Evolutionary conservation across 2,888 invertebrate species (phyloP), one percentile per base, ranked within the genome.

Genomic region (Ametastegia equiseti): DNA sequence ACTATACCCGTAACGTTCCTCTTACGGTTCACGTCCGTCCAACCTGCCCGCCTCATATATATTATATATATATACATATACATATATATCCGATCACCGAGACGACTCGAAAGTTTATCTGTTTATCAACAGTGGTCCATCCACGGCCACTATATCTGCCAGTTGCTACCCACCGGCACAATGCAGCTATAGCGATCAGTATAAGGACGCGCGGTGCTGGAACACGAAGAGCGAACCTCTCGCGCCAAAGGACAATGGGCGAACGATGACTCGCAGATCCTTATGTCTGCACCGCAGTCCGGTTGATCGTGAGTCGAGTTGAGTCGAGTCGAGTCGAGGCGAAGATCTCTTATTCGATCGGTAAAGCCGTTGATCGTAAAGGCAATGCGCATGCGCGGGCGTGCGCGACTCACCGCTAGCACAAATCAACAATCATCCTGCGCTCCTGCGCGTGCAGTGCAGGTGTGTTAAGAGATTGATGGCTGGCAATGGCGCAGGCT

Each of bases 91-190:
- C 80, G 80, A 84, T 67, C 80, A 75, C 63, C n/a, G 45, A 67
- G 78, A 67, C 81, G 50, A 63, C 81, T 27, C 39, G 84, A 82
- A 78, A 82, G 84, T 87, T 88, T 88, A 88, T 88, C 86, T 85
- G 85, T 88, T 88, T 88, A 88, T 88, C 87, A 87, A 88, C 85
- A 87, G 83, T 84, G 83, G 54, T 78, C 80, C 84, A 83, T 84
- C 84, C 83, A 83, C 80, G 81, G 82, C 69, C 84, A 82, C 84
- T 78, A 75, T 78, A 77, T 80, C 81, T 81, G 81, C 71, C 78
- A 78, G 78, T 78, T 60, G 63, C 60, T 63, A 63, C 83, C 83
- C 73, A 63, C 47, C 30, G 80, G 77, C 57, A 81, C 79, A 81
- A 81, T 81, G 65, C n/a, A n/a, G n/a, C n/a, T n/a, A n/a, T n/a